phyloP scores from a whole-genome alignment of 92 coral and sea anemone species.

The Umimayanthus chanpuru region DNA sequence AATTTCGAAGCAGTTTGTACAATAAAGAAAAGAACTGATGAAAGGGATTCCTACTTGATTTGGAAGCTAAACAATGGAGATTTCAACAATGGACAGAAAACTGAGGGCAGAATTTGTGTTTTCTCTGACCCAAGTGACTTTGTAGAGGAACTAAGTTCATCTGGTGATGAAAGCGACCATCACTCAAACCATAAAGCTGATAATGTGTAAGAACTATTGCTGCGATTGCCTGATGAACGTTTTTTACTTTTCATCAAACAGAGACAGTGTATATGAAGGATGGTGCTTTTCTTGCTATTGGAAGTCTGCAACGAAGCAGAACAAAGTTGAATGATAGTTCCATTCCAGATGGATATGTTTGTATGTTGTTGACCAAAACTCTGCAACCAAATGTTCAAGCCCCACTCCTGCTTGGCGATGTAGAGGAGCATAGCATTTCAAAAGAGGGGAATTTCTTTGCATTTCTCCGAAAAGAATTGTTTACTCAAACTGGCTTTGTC shows the following conservation, averaged over 20 bases:
- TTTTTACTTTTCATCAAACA: background rate
- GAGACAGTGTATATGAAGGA: no score
- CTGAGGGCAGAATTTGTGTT: background rate
- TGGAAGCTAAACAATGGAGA: slow-evolving; percentile 54
- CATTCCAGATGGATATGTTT: background rate
- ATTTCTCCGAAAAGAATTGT: background rate
- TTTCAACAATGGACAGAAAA: slow-evolving; percentile 55
- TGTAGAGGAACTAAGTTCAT: no score
- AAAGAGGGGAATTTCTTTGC: background rate
- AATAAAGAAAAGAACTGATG: slow-evolving; percentile 49
- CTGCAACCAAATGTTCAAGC: background rate
- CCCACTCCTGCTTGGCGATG: background rate
- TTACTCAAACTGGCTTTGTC: background rate
- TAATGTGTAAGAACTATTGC: no score
- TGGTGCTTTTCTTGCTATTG: background rate
- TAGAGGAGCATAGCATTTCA: no score
- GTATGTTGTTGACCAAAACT: background rate
- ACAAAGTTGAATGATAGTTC: background rate
- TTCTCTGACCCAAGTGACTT: no score
- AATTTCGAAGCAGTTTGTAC: slow-evolving; percentile 59
- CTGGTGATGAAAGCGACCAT: no score
- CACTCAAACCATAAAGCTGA: no score
- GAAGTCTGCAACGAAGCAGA: background rate
- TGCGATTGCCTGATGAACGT: no score
- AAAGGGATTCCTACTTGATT: slow-evolving; percentile 43